Base-by-base conservation (phyloP, 92 coral and sea anemone genomes). In the Hydrozoanthus gracilis region DNA sequence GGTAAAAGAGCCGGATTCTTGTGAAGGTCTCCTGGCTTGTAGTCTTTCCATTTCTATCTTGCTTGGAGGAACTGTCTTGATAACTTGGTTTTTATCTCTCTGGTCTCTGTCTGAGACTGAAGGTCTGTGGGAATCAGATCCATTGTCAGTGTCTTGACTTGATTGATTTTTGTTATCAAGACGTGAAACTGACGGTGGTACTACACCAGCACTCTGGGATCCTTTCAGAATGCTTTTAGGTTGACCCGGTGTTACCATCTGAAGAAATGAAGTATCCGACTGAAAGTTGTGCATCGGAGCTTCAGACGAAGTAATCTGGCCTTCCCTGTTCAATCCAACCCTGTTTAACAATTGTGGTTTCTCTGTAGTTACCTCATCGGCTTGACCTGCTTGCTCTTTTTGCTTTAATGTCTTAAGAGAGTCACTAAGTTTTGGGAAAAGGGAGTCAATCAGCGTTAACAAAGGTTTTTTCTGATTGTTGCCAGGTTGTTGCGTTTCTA, bases 371-470 rank as follows among this genome's bases (percentile, higher is more conserved):
- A 13, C 58, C 55, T 55, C 71, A 62, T 17, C 44, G 67, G 39
- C 49, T 39, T 69, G 69, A 52, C 45, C 79, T 7, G 20, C 44
- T 58, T 92, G 84, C 65, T 92, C 95, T 76, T 91, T 84, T 72
- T 91, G 91, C 46, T 91, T 89, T 54, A 95, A 45, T 5, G 95
- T 95, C 83, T 92, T 95, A 69, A 94, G 78, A 27, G 98, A 94
- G 89, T 92, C 94, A 54, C 92, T 91, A 44, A 94, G 94, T 82
- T 87, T 92, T 3, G 98, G 98, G 82, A 93, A 97, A 44, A 95
- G 86, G 3, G 98, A 90, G 77, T 95, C 99, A 83, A 97, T 93
- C 61, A 93, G 87, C 6, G 95, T 65, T 20, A 88, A 67, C 69
- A 95, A 86, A 4, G 99, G 99, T 82, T 92, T 95, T 46, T 78